phyloP scores from a whole-genome alignment of 2,888 invertebrate genomes.

The Odontothrips loti region DNA sequence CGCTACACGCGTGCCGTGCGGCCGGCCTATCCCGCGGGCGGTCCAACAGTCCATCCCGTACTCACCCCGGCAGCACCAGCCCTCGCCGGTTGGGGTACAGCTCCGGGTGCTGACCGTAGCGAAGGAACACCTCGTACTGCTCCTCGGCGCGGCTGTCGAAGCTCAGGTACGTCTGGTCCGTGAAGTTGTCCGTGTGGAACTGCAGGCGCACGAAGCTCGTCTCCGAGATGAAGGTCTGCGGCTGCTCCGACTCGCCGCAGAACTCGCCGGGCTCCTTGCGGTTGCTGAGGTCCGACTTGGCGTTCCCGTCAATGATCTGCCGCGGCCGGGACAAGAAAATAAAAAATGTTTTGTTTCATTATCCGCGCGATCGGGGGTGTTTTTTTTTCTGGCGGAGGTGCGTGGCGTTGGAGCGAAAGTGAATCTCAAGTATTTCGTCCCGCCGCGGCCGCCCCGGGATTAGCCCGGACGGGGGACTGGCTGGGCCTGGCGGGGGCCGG shows the following conservation, averaged over 20 bases:
- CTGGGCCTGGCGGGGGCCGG: too few relatives aligned
- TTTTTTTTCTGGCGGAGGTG: neutral
- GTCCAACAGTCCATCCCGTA: too few relatives aligned
- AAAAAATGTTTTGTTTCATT: neutral
- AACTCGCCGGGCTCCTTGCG: conserved; percentile 84
- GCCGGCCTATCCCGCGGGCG: too few relatives aligned
- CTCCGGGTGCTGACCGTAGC: conserved; percentile 92
- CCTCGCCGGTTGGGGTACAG: conserved; percentile 86
- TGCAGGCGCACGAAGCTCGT: conserved; percentile 88
- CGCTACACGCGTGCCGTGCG: too few relatives aligned
- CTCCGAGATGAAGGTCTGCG: conserved; percentile 91
- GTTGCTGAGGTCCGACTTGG: conserved; percentile 83
- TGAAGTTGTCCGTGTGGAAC: conserved; percentile 89
- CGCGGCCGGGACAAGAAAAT: conserved; percentile 39
- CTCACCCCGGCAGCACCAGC: conserved; percentile 79
- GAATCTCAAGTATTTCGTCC: too few relatives aligned
- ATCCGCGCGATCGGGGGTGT: neutral
- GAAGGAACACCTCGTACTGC: conserved; percentile 81
- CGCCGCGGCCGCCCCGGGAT: too few relatives aligned
- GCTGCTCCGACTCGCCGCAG: conserved; percentile 90
- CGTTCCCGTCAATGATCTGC: conserved; percentile 87
- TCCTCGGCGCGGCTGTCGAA: conserved; percentile 85
- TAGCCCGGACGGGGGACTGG: too few relatives aligned
- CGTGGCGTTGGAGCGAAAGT: neutral
- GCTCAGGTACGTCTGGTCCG: conserved; percentile 84